Base-by-base conservation (phyloP, 1,140 invertebrate species). In the Diabrotica virgifera region DNA sequence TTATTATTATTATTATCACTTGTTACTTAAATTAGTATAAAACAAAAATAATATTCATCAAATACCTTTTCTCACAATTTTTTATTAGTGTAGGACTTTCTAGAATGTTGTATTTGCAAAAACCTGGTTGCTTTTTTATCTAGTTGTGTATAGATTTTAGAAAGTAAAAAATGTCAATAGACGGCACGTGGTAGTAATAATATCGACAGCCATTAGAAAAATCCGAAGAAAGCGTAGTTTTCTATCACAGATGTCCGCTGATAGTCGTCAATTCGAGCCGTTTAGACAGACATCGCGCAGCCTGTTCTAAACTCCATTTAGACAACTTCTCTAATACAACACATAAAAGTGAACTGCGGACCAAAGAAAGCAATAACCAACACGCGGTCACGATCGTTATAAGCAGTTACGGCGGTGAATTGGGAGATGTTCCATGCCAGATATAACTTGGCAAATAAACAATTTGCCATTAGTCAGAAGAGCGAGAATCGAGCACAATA, bases 401-500 rank as follows among this genome's bases (percentile, higher is more conserved):
- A 70, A 70, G 60, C 67, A 65, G 67, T 67, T 64, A 71, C 63
- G 60, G 65, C 59, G 13, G 36, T 36, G 36, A 66, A 67, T 66
- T 62, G 52, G 58, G 63, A 69, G 70, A 65, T 62, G 67, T 61
- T 65, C 59, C 56, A 59, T 36, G 65, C 63, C 59, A 62, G 56
- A 69, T 66, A 69, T 65, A 71, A 66, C 62, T 63, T 65, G 52
- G 36, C 68, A 66, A 71, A 73, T 73, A 73, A 73, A 73, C 71
- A 73, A 73, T 69, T 59, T 59, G 58, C 66, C 71, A 73, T 73
- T 73, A 73, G 62, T 71, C 71, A 71, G 60, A 50, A 38, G n/a
- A n/a, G 35, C 50, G 24, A 37, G 13, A 10, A 6, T 14, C 52
- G 12, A 6, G 11, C 8, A 53, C 52, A 53, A 53, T 10, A 12